Evolutionary conservation across 2,113 vertebrate species (phyloP).

Genomic region (Syngnathoides biaculeatus): DNA sequence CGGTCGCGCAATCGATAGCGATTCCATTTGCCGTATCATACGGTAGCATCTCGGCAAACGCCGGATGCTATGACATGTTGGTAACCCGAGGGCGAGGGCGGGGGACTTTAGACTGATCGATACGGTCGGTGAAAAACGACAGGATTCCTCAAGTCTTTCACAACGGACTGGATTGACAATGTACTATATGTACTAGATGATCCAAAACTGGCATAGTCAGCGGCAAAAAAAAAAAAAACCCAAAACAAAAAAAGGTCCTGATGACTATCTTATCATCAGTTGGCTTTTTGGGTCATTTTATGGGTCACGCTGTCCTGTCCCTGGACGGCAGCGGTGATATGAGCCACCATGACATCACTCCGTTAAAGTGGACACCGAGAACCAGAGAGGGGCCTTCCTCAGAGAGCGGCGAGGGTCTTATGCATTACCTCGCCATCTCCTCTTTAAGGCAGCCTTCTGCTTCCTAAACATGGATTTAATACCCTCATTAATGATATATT

Average conservation of each 20-base stretch:
- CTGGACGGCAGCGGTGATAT: conserved; percentile 61
- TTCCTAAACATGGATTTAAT: conserved; percentile 99
- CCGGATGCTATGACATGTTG: conserved; percentile 71
- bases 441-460: conserved; percentile 84
- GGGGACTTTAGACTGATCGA: conserved; percentile 70
- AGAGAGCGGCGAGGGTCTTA: conserved; percentile 76
- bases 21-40: conserved; percentile 76
- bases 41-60: conserved; percentile 63
- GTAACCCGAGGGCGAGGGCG: conserved; percentile 72
- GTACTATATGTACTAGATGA: background rate
- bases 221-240: background rate
- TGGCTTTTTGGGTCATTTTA: conserved; percentile 34
- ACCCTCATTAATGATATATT: conserved; percentile 99
- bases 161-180: conserved; percentile 13
- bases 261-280: conserved; percentile 13
- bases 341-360: conserved; percentile 76
- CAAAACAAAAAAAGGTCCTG: too few species aligned
- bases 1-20: conserved; percentile 71
- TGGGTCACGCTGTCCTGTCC: conserved; percentile 47
- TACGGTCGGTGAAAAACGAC: conserved; percentile 59
- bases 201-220: background rate
- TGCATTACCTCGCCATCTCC: conserved; percentile 73
- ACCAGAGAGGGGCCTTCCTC: conserved; percentile 69
- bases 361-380: conserved; percentile 65
- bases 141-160: conserved; percentile 28